Conservation (phyloP, 2,797 vertebrate species). For the Eleutherodactylus coqui region DNA sequence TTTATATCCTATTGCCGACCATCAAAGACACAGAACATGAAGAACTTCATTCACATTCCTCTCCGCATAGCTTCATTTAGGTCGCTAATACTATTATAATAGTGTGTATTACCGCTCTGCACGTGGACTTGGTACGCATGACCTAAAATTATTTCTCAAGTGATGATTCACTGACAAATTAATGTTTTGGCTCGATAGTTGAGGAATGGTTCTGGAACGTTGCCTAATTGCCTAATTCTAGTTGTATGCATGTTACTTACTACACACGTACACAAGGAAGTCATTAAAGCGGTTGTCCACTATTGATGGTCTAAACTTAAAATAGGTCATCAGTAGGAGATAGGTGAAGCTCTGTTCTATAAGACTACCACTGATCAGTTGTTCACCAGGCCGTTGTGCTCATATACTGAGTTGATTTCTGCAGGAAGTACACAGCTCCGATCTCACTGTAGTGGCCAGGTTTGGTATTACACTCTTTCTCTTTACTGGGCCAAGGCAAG, state of each 20-base stretch:
- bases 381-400: too few species aligned
- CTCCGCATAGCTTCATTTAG: background rate
- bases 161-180: background rate
- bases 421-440: too few species aligned
- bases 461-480: too few species aligned
- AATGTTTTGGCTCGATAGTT: background rate
- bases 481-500: too few species aligned
- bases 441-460: too few species aligned
- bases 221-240: conserved; percentile 7
- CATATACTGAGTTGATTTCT: too few species aligned
- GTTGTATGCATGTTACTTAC: background rate
- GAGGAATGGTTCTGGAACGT: background rate
- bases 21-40: background rate
- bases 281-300: too few species aligned
- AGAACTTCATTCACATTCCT: background rate
- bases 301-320: too few species aligned
- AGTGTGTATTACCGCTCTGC: too few species aligned
- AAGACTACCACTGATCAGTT: too few species aligned
- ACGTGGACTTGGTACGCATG: background rate
- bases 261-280: background rate
- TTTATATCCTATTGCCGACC: background rate
- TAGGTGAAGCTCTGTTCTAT: too few species aligned
- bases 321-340: too few species aligned
- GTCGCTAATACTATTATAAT: background rate
- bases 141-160: background rate